Percentiles rank a stretch among this genome's conserved stretches.
These are phyloP conservation scores for Rhogogaster chlorosoma DNA, from an alignment of 2,888 invertebrate species.

Conservation along the genomic window DNA sequence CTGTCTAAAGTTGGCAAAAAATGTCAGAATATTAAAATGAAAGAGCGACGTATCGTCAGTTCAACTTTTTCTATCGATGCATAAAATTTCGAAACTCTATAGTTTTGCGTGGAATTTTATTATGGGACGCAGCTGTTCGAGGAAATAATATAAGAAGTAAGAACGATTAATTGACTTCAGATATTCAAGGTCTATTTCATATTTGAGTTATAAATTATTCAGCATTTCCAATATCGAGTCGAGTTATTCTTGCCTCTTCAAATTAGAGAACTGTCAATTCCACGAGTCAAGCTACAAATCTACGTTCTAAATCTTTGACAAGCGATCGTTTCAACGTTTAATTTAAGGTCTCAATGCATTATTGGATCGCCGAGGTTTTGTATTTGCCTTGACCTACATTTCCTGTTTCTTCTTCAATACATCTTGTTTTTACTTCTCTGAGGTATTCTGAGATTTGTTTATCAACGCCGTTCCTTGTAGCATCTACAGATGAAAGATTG, in stretches of 20 bases:
- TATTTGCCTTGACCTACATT: constrained; percentile 8
- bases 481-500: not conserved
- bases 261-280: constrained; percentile 1
- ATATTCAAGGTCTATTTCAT: not conserved
- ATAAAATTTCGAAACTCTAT: not conserved
- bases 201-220: not conserved
- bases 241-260: not conserved
- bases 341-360: not conserved
- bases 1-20: not conserved
- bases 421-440: not conserved
- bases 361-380: not conserved
- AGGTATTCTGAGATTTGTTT: not conserved
- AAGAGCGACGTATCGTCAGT: not conserved
- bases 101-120: not conserved
- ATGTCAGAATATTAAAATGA: not conserved
- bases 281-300: not conserved
- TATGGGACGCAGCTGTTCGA: not conserved
- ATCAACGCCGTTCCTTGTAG: not conserved
- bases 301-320: constrained; percentile 4
- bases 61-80: not conserved
- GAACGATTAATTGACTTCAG: not conserved
- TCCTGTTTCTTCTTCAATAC: not conserved
- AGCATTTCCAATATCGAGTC: not conserved
- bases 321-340: not conserved
- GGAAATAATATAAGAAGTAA: not conserved